Conservation (phyloP, 2,888 invertebrate genomes). For the Euplagia quadripunctaria region DNA sequence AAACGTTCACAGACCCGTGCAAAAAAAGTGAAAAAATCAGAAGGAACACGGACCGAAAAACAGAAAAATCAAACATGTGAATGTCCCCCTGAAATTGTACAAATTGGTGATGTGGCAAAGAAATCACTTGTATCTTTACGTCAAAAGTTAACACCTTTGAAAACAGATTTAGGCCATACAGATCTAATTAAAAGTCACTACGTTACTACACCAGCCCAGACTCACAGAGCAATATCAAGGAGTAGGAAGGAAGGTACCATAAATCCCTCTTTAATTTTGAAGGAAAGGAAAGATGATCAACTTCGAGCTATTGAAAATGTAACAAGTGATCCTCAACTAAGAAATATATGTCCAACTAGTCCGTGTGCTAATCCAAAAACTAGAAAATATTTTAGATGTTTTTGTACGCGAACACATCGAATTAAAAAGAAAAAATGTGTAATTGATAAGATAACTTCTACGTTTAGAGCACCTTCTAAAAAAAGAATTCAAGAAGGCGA, state of each 20-base stretch:
- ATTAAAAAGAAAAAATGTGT: background rate
- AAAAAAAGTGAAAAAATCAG: background rate
- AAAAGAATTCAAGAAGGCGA: background rate
- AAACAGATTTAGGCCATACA: background rate
- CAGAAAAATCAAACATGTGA: background rate
- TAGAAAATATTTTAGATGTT: background rate
- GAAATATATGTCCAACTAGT: background rate
- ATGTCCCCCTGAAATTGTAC: background rate
- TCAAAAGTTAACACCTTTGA: background rate
- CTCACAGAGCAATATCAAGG: background rate
- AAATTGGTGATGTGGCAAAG: conserved; percentile 2
- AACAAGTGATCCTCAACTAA: background rate
- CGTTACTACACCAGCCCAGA: background rate
- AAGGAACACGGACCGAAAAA: background rate
- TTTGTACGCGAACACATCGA: background rate
- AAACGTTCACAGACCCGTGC: background rate
- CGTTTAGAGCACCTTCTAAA: background rate
- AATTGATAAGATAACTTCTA: background rate
- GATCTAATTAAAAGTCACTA: background rate
- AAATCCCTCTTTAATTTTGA: no score
- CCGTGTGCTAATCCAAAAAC: background rate
- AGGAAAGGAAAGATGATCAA: background rate
- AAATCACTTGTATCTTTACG: background rate
- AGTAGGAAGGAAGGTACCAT: no score
- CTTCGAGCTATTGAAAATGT: background rate